Base-by-base conservation (phyloP, 2,888 invertebrate species). In the Poecilus cupreus region DNA sequence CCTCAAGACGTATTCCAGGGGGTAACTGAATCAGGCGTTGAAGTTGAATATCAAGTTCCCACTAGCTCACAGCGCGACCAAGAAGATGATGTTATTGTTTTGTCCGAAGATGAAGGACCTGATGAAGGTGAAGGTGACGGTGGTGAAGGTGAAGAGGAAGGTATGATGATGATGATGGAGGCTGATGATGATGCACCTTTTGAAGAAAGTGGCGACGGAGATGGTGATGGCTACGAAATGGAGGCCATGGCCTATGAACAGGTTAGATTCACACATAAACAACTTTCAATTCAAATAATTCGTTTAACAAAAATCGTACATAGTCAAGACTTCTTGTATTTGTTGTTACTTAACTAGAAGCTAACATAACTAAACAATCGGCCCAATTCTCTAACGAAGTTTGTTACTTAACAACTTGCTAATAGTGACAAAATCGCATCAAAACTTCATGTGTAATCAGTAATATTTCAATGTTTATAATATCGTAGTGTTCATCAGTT, bases 31-130 rank as follows among this genome's bases (percentile, higher is more conserved):
- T 93, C 93, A 1, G 93, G 90, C 22, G 84, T 92, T 60, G 93
- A 94, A 86, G 94, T 94, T n/a, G 95, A 95, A 86, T 94, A 94
- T 87, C 94, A 96, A 90, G 96, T 96, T 81, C 96, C 96, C 5
- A 96, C 96, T 0, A 96, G 96, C 20, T 96, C 96, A 26, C 96
- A 96, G 86, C 92, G 96, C 82, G 96, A 96, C 87, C 96, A 96
- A 87, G 95, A 96, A 86, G 96, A 96, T 86, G 95, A 96, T 84
- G 94, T 95, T 57, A 93, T 94, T 3, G 94, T 95, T 0, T 95
- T 95, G 87, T 95, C 95, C 0, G 95, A 95, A 84, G 95, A 95
- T 85, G 95, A 95, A 74, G 94, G 88, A 75, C 89, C 89, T 54
- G 91, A 90, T 22, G 91, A 90, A 81, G 90, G 90, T 0, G 90